These are phyloP conservation scores for Brevimyrus niger DNA, from an alignment of 2,113 vertebrate genomes.

Conservation along the genomic window DNA sequence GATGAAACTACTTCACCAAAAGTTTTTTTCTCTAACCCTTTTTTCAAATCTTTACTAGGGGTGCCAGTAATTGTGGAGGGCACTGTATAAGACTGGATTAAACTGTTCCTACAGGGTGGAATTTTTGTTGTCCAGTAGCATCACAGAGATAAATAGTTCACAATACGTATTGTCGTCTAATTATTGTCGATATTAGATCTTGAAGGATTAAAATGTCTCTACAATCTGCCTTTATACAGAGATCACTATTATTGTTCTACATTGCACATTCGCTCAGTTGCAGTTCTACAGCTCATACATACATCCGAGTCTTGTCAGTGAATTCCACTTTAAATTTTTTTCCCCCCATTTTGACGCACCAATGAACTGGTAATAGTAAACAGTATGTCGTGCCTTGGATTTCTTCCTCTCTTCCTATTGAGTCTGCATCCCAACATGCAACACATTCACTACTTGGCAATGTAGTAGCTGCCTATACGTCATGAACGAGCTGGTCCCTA, in stretches of 20 bases:
- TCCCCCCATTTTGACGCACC: not conserved
- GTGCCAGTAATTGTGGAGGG: too few species aligned
- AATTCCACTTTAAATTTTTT: not conserved
- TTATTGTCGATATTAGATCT: not conserved
- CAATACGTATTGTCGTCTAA: not conserved
- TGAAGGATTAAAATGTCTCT: not conserved
- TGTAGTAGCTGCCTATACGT: not conserved
- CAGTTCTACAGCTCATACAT: not conserved
- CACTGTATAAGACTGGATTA: too few species aligned
- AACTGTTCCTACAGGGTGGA: not conserved
- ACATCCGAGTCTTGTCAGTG: not conserved
- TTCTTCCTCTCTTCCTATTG: not conserved
- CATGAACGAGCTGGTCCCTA: not conserved
- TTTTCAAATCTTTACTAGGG: too few species aligned
- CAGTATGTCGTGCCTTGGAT: not conserved
- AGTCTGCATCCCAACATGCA: not conserved
- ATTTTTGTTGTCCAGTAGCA: not conserved
- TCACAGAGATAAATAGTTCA: not conserved
- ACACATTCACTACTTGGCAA: not conserved
- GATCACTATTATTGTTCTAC: not conserved
- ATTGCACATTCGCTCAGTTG: not conserved
- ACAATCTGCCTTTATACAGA: not conserved
- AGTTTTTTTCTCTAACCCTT: too few species aligned
- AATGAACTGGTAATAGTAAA: not conserved
- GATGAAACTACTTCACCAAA: too few species aligned